phyloP scores from a whole-genome alignment of 2,797 vertebrate species.

The Picus viridis region DNA sequence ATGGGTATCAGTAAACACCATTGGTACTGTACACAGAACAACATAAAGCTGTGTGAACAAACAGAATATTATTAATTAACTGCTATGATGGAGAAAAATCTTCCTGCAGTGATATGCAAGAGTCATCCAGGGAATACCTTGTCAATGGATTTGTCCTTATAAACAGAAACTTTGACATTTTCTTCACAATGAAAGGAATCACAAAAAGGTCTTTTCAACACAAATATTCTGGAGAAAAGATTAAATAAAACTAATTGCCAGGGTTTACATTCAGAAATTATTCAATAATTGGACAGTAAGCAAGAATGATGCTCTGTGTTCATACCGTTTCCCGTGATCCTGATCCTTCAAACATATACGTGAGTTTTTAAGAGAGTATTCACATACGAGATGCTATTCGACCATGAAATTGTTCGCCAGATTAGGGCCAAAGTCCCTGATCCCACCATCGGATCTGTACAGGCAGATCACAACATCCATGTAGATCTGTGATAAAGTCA shows the following conservation, averaged over 20 bases:
- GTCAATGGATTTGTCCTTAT: neutral
- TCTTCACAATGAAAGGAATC: neutral
- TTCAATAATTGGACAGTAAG: neutral
- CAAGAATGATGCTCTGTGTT: neutral
- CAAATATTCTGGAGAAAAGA: neutral
- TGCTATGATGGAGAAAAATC: neutral
- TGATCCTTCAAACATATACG: neutral
- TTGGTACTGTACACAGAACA: neutral
- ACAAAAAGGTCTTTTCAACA: neutral
- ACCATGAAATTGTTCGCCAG: neutral
- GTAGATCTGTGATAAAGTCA: constrained; percentile 11
- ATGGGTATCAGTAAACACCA: neutral
- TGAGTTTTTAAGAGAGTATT: neutral
- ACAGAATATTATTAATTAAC: neutral
- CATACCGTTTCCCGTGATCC: neutral
- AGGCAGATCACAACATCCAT: neutral
- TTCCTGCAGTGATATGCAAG: neutral
- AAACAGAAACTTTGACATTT: neutral
- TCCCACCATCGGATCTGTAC: neutral
- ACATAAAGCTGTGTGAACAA: neutral
- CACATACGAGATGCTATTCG: neutral
- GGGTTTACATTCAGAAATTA: neutral
- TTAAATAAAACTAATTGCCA: neutral
- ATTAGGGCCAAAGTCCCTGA: neutral
- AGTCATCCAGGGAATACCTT: neutral